phyloP scores from a whole-genome alignment of 2,113 vertebrate genomes.

The Lagopus leucura region DNA sequence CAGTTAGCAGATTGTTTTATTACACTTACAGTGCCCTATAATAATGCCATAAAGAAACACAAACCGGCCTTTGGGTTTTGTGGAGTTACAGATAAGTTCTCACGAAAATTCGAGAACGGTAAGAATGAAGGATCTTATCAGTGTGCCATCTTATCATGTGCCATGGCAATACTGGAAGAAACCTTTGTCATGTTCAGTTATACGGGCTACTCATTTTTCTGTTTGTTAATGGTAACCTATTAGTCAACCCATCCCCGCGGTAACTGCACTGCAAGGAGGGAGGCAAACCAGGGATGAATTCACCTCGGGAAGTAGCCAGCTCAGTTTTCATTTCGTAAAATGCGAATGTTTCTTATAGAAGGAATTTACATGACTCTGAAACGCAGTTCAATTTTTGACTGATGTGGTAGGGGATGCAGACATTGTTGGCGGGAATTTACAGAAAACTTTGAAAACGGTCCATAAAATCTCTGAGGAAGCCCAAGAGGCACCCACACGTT shows the following conservation, averaged over 20 bases:
- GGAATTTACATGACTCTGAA: slow-evolving; percentile 61
- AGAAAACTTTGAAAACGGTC: slow-evolving; percentile 76
- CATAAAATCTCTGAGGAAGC: slow-evolving; percentile 80
- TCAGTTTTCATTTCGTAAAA: slow-evolving; percentile 73
- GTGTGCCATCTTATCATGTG: not conserved
- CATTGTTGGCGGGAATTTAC: slow-evolving; percentile 58
- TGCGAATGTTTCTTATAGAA: slow-evolving; percentile 67
- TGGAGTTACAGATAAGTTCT: slow-evolving; percentile 21
- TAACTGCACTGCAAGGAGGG: not conserved
- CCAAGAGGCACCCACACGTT: slow-evolving; percentile 77
- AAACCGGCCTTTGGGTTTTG: not conserved
- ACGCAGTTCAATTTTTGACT: slow-evolving; percentile 48
- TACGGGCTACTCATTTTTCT: not conserved
- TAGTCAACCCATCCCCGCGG: not conserved
- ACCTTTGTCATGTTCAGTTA: slow-evolving; percentile 26
- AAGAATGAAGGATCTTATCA: slow-evolving; percentile 37
- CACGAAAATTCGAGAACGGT: not conserved
- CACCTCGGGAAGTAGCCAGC: not conserved
- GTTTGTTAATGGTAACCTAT: not conserved
- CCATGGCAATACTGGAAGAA: not conserved
- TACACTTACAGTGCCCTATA: not conserved
- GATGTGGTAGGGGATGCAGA: slow-evolving; percentile 79
- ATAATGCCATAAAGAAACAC: not conserved
- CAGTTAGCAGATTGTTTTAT: slow-evolving; percentile 9
- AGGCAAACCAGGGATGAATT: not conserved